Percentiles rank a stretch among this genome's conserved stretches.
Evolutionary conservation across 2,888 invertebrate genomes (phyloP).

Genomic region (Cephus spinipes): DNA sequence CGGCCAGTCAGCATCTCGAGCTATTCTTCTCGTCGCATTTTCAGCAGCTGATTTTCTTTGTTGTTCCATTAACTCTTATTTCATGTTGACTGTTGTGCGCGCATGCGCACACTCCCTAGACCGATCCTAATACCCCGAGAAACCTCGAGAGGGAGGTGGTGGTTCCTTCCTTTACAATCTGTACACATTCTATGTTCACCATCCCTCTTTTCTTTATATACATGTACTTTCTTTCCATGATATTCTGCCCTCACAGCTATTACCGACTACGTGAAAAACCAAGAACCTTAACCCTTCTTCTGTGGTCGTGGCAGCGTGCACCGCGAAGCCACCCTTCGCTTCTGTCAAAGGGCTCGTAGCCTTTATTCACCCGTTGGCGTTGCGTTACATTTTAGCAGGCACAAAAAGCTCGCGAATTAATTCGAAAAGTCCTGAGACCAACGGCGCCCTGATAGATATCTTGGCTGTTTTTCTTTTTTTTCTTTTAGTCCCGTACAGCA

Average conservation of each 20-base stretch:
- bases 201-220: neutral
- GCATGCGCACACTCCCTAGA: neutral
- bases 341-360: slow-evolving; percentile 11
- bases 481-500: neutral
- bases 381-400: neutral
- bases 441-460: neutral
- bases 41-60: slow-evolving; percentile 31
- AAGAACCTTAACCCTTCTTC: slow-evolving; percentile 47
- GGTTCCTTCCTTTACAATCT: neutral
- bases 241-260: slow-evolving; percentile 30
- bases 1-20: slow-evolving; percentile 21
- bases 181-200: neutral
- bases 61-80: slow-evolving; percentile 56
- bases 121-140: neutral
- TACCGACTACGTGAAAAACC: slow-evolving; percentile 36
- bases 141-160: neutral
- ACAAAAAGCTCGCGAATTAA: neutral
- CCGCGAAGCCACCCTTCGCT: slow-evolving; percentile 31
- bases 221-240: slow-evolving; percentile 23
- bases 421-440: neutral
- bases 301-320: neutral
- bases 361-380: neutral
- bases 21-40: slow-evolving; percentile 25
- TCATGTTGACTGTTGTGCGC: slow-evolving; percentile 29
- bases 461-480: slow-evolving; percentile 2